Evolutionary conservation across 2,113 vertebrate genomes (phyloP), one percentile per base, ranked within the genome.

Genomic region (Pedionomus torquatus): DNA sequence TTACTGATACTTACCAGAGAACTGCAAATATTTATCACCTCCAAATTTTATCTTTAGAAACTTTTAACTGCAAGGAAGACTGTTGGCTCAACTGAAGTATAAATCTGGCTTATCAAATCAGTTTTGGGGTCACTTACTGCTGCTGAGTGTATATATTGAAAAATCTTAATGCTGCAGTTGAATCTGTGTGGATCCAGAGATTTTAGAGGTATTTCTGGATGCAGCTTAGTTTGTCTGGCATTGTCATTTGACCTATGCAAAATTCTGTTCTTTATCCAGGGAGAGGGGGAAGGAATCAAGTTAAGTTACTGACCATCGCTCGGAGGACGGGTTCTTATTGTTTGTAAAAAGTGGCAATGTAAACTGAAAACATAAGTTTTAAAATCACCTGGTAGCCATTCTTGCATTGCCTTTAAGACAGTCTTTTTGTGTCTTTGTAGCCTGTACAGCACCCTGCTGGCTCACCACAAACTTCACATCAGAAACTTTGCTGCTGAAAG

Each of bases 401-500:
- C n/a, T 84, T 88, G 14, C 11, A 4, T 69, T 89, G 9, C 12
- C 13, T 17, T 57, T 88, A 70, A 82, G 13, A 86, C 13, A 26
- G 1, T 87, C 95, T 2, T 94, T 78, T 31, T 75, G 21, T 97
- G 44, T 96, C 74, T 94, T 95, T 93, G 9, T 96, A 99, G 99
- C 87, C 95, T 99, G 83, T 99, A 99, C 97, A 99, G 99, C 97
- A 98, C 98, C 39, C 97, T 99, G 30, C 93, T 99, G 98, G 99
- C 98, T 74, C 99, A 99, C 97, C 99, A 98, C 94, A 99, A 99
- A 86, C 98, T 98, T 41, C 99, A 99, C 95, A 99, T 99, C 97
- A 98, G 99, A 95, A 99, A 98, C 68, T 99, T 99, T 97, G 99
- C 99, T 83, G 99, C 99, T 4, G 99, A 99, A 97, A 99, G 99